Conservation (phyloP, 2,797 vertebrate species). For the Sebastes diaconus region DNA sequence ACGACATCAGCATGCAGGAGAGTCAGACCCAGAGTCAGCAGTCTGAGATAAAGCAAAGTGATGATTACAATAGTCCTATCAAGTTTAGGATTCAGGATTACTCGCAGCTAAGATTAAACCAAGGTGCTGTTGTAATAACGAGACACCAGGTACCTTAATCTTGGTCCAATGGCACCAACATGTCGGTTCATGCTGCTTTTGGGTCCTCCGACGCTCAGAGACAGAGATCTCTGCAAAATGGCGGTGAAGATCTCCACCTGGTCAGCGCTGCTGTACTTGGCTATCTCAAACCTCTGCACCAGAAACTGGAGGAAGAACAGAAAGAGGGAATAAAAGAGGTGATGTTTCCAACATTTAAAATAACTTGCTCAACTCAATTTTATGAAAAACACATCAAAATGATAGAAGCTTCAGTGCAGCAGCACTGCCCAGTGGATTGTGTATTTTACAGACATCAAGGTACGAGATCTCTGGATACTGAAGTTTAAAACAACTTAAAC, state of each 20-base stretch:
- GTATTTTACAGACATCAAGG: neutral
- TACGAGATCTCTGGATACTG: neutral
- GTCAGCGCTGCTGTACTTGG: constrained; percentile 97
- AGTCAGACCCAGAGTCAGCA: constrained; percentile 91
- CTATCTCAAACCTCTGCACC: constrained; percentile 96
- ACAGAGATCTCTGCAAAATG: constrained; percentile 93
- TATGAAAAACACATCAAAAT: neutral
- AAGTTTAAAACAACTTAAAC: neutral
- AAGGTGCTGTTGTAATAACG: neutral
- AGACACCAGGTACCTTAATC: constrained; percentile 78
- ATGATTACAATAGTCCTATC: neutral
- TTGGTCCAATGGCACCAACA: constrained; percentile 93
- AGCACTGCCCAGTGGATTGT: neutral
- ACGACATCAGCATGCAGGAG: constrained; percentile 95
- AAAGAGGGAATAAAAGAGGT: neutral
- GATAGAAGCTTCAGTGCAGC: neutral
- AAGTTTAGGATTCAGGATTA: neutral
- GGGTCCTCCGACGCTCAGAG: constrained; percentile 89
- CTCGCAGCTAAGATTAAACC: neutral
- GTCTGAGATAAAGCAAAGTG: constrained; percentile 70
- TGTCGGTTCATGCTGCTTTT: constrained; percentile 92
- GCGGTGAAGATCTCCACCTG: constrained; percentile 97
- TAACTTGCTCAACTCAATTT: neutral
- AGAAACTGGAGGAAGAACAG: constrained; percentile 85
- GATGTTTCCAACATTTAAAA: neutral